Base-by-base conservation (phyloP, 2,888 invertebrate species). In the Cantharis flavilabris region DNA sequence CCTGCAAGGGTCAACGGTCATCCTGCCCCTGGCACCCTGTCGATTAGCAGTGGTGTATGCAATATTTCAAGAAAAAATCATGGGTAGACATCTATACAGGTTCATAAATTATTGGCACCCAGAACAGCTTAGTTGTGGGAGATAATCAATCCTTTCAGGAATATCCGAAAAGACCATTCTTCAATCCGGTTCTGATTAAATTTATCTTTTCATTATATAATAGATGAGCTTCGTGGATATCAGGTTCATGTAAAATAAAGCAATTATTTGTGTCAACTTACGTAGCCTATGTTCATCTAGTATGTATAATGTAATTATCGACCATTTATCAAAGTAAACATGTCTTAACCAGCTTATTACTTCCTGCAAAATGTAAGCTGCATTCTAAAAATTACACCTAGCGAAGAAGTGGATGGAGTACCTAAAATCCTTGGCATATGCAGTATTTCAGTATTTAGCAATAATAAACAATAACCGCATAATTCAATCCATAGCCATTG, bases 1-100 rank as follows among this genome's bases (percentile, higher is more conserved):
- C 80, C 75, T 78, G 75, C 78, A 75, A 72, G 78, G 82, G 81
- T 82, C 82, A 82, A 80, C 74, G 80, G 80, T 82, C 81, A 81
- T 76, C 67, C 70, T 77, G 80, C 82, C 80, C 81, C 77, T 72
- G 79, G 80, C 80, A 80, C 76, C 82, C 77, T 75, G 78, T 77
- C 71, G 74, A 18, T 71, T 70, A 71, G 73, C 80, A 79, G 79
- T 81, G 80, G 79, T 78, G 80, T 76, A 71, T 76, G 16, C 69
- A 23, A 20, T 10, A 26, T 67, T 67, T 67, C 9, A 18, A 23
- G 23, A 65, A 65, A 65, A 20, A 49, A 49, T n/a, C 49, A 49
- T 49, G 49, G 49, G n/a, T 49, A 49, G 49, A 49, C 49, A 49
- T 13, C 49, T 49, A n/a, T 7, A 49, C n/a, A 49, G n/a, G 49